Evolutionary conservation across 2,888 invertebrate species (phyloP).

Genomic region (Drosophila crucigera): DNA sequence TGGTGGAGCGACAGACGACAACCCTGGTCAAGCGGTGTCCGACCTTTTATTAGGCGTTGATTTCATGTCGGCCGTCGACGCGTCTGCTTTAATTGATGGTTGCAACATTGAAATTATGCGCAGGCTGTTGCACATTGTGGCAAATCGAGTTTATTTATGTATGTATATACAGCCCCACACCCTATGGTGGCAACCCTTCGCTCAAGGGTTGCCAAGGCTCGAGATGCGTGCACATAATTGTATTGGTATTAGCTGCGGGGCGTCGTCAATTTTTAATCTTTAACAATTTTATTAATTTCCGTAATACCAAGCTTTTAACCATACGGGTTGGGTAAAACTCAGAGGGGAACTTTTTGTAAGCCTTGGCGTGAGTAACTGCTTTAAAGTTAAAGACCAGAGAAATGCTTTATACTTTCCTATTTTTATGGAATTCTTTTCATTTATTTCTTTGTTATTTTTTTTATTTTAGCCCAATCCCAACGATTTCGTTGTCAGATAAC

Average conservation of each 20-base stretch:
- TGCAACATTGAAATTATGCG: constrained; percentile 62
- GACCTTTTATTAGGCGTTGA: constrained; percentile 57
- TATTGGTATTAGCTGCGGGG: neutral
- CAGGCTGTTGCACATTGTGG: constrained; percentile 61
- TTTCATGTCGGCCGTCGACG: constrained; percentile 35
- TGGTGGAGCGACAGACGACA: constrained; percentile 18
- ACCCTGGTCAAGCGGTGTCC: constrained; percentile 38
- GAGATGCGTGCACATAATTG: constrained; percentile 31
- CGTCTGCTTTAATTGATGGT: constrained; percentile 63
- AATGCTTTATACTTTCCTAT: neutral
- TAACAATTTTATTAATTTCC: constrained; percentile 23
- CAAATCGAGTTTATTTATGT: constrained; percentile 24
- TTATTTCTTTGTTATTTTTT: neutral
- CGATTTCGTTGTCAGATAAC: neutral
- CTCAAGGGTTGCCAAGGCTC: constrained; percentile 3
- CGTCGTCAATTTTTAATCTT: neutral
- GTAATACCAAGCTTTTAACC: neutral
- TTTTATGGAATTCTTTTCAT: neutral
- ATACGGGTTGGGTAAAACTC: neutral
- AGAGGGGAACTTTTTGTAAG: too few relatives aligned
- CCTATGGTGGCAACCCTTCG: neutral
- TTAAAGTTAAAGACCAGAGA: neutral
- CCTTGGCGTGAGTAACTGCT: neutral
- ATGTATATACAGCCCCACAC: neutral
- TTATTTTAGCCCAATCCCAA: neutral